Evolutionary conservation across 2,888 invertebrate genomes (phyloP), one percentile per base, ranked within the genome.

Genomic region (Vesta saturnalis): DNA sequence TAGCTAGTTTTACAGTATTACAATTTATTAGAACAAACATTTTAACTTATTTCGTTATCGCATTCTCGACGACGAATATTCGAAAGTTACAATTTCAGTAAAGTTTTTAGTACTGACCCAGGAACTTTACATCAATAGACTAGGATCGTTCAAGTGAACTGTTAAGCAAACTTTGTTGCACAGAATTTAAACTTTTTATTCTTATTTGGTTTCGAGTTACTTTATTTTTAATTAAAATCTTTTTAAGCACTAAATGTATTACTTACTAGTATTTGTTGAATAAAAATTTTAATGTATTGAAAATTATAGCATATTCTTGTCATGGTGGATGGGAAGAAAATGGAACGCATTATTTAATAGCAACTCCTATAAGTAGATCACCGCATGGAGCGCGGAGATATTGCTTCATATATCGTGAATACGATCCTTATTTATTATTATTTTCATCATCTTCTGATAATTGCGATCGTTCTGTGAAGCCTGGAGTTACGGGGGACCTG

Each of bases 251-350:
- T 5, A 21, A 22, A 21, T 16, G 55, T 23, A 23, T 21, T 21
- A 55, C 1, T 52, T 52, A 52, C 15, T 4, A 46, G n/a, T 6
- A 46, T 14, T 46, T 8, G 4, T 16, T 52, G 19, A 49, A 49
- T 18, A 49, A 49, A 18, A 58, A 58, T 14, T 10, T 61, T n/a
- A 6, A 15, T 61, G 23, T 23, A 23, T 39, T 39, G 3, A 39
- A 39, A 6, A 39, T 43, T 60, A 8, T 85, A 94, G 95, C 93
- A 68, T 95, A 95, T 86, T 93, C 93, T 46, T 95, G 95, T 83
- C 95, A 95, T 83, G 95, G 95, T 59, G 90, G 92, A 54, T 95
- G 95, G 95, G 90, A 92, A 78, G 95, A 95, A 83, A 92, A 92
- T 81, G 93, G 92, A 73, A 93, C 93, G 62, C 92, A 93, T 81